phyloP scores from a whole-genome alignment of 2,888 invertebrate genomes.

The Drosophila tanythrix region DNA sequence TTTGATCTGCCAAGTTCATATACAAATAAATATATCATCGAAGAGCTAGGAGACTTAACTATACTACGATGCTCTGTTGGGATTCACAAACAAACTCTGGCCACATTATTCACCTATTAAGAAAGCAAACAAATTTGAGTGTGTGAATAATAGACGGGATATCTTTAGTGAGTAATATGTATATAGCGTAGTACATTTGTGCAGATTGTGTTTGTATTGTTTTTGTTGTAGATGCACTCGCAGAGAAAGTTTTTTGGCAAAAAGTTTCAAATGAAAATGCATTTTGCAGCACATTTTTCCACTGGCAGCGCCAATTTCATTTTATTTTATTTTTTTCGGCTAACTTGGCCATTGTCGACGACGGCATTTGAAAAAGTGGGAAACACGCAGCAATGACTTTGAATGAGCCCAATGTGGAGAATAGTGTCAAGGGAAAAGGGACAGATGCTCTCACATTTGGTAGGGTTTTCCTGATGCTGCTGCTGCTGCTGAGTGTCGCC shows the following conservation, averaged over 20 bases:
- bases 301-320: constrained; percentile 52
- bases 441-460: constrained; percentile 58
- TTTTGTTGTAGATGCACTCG: constrained; percentile 54
- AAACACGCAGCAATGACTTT: constrained; percentile 74
- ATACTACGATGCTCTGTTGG: not conserved
- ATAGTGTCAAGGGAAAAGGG: constrained; percentile 3
- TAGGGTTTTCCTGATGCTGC: constrained; percentile 44
- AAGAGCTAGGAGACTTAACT: not conserved
- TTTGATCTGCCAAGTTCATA: not conserved
- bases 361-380: constrained; percentile 68
- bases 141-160: constrained; percentile 24
- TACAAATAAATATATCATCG: not conserved
- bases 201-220: constrained; percentile 51
- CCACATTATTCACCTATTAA: constrained; percentile 25
- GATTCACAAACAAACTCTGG: constrained; percentile 8
- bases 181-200: constrained; percentile 19
- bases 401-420: constrained; percentile 42
- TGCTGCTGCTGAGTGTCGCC: constrained; percentile 64
- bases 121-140: constrained; percentile 31
- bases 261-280: constrained; percentile 78
- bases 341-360: constrained; percentile 56
- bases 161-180: constrained; percentile 24
- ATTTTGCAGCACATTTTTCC: constrained; percentile 74
- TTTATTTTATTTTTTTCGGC: constrained; percentile 36
- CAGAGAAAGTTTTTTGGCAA: constrained; percentile 58